These are phyloP conservation scores for Autographa pulchrina DNA, from an alignment of 2,888 invertebrate genomes.

Conservation along the genomic window DNA sequence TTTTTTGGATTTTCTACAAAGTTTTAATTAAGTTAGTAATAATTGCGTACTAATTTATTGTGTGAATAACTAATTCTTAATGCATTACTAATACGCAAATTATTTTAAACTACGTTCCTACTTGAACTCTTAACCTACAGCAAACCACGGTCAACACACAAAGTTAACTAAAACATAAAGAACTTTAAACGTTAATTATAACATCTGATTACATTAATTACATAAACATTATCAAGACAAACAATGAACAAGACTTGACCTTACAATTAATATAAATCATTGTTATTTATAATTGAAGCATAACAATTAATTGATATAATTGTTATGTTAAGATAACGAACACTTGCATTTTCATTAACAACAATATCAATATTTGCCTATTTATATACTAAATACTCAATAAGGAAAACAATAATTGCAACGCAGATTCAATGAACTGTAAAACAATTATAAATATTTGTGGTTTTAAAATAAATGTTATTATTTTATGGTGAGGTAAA, in stretches of 20 bases:
- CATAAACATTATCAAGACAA: conserved; percentile 10
- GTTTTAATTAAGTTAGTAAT: too few species aligned
- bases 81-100: conserved; percentile 1
- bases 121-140: conserved; percentile 1
- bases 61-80: not conserved
- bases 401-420: conserved; percentile 48
- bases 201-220: conserved; percentile 1
- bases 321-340: conserved; percentile 35
- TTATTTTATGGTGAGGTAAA: conserved; percentile 28
- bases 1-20: too few species aligned
- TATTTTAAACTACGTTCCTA: conserved; percentile 1
- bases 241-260: conserved; percentile 46
- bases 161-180: not conserved
- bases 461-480: conserved; percentile 33
- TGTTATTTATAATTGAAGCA: conserved; percentile 15
- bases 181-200: not conserved
- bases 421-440: conserved; percentile 54
- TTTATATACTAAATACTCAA: conserved; percentile 18
- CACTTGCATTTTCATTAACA: conserved; percentile 53
- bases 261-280: conserved; percentile 21
- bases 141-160: not conserved
- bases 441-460: conserved; percentile 34
- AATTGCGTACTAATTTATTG: too few species aligned
- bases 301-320: conserved; percentile 26
- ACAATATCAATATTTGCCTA: conserved; percentile 14